Base-by-base conservation (phyloP, 2,888 invertebrate genomes). In the Chelonus formosanus region DNA sequence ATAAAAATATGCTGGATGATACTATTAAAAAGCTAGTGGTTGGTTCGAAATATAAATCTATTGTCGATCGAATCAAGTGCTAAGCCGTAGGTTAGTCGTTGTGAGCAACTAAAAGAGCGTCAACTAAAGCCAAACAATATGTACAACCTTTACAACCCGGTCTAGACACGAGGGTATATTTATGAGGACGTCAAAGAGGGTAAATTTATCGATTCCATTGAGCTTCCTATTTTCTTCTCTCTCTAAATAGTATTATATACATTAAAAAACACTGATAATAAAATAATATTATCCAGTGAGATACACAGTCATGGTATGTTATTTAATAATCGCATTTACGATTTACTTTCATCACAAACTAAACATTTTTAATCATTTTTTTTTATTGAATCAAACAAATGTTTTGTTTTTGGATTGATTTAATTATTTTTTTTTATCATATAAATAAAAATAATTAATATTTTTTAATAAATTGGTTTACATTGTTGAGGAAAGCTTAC, bases 191-290 rank as follows among this genome's bases (percentile, higher is more conserved):
- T 50, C 56, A 31, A 61, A 61, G 40, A 56, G 44, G 48, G 50
- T 61, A 65, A 61, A 61, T 65, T 56, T 55, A 65, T 65, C 56
- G 65, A 65, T 61, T 65, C 44, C 65, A 65, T 61, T 61, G 55
- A 65, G 56, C 31, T 50, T 35, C 43, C 55, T 8, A 36, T n/a
- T n/a, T 44, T 52, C 36, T 62, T 50, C 45, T 61, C 32, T 5
- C 34, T 31, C 32, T 6, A 8, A 54, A 31, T 63, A 43, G 36
- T 48, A 32, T n/a, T 52, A 48, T 7, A 48, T 59, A 7, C 6
- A 48, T 58, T 7, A 20, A 20, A 20, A 20, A 20, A 20, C 20
- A 1, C 20, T 20, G 20, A 20, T 20, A 20, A 20, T 20, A 20
- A 20, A 20, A 20, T 20, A 20, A 20, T 20, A 20, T 20, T 20